These are phyloP conservation scores for Sapajus apella DNA, from an alignment of 2,113 vertebrate species.

Conservation along the genomic window DNA sequence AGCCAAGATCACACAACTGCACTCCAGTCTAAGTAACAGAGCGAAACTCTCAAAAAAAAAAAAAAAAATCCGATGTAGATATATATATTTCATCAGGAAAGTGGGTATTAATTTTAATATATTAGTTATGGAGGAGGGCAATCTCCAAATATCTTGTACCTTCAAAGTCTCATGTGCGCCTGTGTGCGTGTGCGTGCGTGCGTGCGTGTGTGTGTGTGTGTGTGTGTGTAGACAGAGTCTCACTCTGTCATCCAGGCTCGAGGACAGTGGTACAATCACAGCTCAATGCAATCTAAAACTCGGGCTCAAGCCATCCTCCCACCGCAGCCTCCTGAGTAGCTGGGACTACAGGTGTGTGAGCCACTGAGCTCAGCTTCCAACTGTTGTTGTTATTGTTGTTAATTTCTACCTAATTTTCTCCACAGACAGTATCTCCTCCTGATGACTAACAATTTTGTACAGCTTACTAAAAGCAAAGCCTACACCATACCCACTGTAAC, in stretches of 20 bases:
- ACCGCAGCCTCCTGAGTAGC: background rate
- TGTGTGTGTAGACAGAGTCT: background rate
- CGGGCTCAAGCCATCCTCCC: background rate
- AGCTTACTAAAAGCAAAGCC: slow-evolving; percentile 50
- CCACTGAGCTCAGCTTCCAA: background rate
- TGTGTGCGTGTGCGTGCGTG: no score
- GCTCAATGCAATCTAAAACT: background rate
- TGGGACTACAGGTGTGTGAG: background rate
- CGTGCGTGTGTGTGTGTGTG: no score
- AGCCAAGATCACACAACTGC: no score
- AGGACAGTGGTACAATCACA: background rate
- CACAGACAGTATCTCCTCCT: slow-evolving; percentile 38
- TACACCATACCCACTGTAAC: background rate
- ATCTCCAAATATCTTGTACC: background rate
- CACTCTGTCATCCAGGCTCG: background rate
- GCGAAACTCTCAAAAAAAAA: no score
- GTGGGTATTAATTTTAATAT: background rate
- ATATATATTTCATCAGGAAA: background rate
- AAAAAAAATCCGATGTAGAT: background rate
- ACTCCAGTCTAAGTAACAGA: no score
- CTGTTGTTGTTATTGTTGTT: background rate
- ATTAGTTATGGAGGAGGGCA: background rate
- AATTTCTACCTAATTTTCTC: background rate
- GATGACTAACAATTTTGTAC: slow-evolving; percentile 8
- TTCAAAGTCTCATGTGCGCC: background rate